These are phyloP conservation scores for Capitella teleta DNA, from an alignment of 1,140 invertebrate genomes.

Conservation along the genomic window DNA sequence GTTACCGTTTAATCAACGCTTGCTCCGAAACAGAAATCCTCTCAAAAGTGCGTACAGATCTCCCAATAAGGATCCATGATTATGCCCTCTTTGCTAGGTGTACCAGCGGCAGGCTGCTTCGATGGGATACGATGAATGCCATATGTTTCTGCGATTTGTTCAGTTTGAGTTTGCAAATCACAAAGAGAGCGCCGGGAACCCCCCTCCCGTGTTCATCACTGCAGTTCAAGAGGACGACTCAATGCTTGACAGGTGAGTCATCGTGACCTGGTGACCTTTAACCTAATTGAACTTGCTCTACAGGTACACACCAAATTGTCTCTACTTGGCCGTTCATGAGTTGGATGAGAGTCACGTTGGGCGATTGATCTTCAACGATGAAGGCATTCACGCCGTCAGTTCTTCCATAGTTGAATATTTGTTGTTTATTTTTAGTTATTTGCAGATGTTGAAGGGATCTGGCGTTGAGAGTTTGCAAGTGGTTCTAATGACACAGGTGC, in stretches of 20 bases:
- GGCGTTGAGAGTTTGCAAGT: slow-evolving; percentile 34
- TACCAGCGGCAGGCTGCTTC: slow-evolving; percentile 31
- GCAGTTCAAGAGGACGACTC: slow-evolving; percentile 33
- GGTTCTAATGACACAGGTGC: slow-evolving; percentile 33
- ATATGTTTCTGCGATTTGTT: slow-evolving; percentile 36
- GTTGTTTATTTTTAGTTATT: no score
- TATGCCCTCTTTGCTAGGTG: slow-evolving; percentile 25
- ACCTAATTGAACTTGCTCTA: no score
- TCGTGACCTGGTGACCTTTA: no score
- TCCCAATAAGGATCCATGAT: no score
- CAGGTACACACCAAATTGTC: slow-evolving; percentile 12
- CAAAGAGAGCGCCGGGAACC: slow-evolving; percentile 33
- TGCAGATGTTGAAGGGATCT: slow-evolving; percentile 25
- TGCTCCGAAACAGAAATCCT: no score
- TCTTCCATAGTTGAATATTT: no score
- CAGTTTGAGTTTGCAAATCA: slow-evolving; percentile 39
- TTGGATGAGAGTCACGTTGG: slow-evolving; percentile 39
- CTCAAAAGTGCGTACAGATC: no score
- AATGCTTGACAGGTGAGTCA: slow-evolving; percentile 27
- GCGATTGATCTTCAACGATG: slow-evolving; percentile 33
- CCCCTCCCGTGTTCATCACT: slow-evolving; percentile 37
- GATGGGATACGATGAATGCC: slow-evolving; percentile 37
- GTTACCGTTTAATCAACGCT: no score
- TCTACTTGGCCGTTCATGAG: slow-evolving; percentile 35
- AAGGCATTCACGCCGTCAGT: no score